Conservation (phyloP, 2,113 vertebrate genomes). For the Ramphastos sulfuratus region DNA sequence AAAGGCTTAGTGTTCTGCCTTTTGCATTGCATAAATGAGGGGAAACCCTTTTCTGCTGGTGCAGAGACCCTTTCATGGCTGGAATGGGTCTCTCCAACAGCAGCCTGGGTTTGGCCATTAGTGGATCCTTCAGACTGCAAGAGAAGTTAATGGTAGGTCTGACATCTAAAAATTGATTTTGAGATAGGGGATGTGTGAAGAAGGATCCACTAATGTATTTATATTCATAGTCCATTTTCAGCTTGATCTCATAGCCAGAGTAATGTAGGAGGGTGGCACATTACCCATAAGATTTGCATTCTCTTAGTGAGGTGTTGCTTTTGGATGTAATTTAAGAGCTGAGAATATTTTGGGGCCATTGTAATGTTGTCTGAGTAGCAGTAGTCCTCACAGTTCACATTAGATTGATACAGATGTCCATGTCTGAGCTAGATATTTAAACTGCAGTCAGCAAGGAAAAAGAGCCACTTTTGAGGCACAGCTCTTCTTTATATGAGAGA, state of each 20-base stretch:
- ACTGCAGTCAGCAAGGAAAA: not conserved
- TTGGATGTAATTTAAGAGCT: not conserved
- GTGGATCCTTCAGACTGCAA: not conserved
- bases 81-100: not conserved
- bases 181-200: not conserved
- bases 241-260: not conserved
- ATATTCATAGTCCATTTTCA: not conserved
- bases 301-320: not conserved
- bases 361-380: not conserved
- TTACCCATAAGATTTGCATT: not conserved
- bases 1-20: not conserved
- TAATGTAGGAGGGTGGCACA: not conserved
- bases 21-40: rapidly evolving
- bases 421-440: not conserved
- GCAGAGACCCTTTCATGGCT: not conserved
- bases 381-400: not conserved
- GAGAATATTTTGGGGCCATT: not conserved
- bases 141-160: not conserved
- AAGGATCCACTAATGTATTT: not conserved
- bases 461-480: not conserved
- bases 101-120: not conserved
- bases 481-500: not conserved
- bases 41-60: not conserved
- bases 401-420: not conserved
- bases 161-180: not conserved